Evolutionary conservation across 2,888 invertebrate species (phyloP).

Genomic region (Eupithecia abbreviata): DNA sequence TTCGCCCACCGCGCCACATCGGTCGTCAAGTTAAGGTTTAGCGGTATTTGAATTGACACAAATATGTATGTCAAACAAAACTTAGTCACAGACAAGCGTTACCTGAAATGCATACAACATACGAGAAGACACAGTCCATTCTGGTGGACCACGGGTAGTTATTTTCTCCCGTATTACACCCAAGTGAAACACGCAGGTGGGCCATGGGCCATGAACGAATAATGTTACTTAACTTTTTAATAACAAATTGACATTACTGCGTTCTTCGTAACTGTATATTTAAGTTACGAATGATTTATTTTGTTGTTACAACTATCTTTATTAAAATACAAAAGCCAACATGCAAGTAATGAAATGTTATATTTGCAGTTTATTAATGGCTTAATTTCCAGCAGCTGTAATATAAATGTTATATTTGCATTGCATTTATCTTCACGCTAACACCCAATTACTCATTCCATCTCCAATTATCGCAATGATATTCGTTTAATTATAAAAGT

Average conservation of each 20-base stretch:
- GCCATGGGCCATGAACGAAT: neutral
- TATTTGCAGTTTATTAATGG: conserved; percentile 16
- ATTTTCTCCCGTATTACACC: neutral
- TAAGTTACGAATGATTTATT: neutral
- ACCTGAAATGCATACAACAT: neutral
- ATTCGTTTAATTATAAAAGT: conserved; percentile 68
- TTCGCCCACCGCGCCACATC: no score
- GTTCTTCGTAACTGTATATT: neutral
- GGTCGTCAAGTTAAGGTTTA: no score
- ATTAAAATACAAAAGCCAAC: neutral
- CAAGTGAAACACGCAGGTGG: neutral
- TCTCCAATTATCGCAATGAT: conserved; percentile 66
- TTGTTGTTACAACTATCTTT: neutral
- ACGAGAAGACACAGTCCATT: neutral
- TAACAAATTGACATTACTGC: neutral
- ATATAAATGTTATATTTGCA: conserved; percentile 61
- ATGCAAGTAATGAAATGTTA: conserved; percentile 3
- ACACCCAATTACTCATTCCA: conserved; percentile 64
- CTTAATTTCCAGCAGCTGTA: conserved; percentile 24
- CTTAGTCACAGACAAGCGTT: neutral
- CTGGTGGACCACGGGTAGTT: neutral
- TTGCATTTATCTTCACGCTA: conserved; percentile 70
- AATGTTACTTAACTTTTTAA: neutral
- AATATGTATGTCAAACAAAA: neutral
- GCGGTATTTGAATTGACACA: no score